Evolutionary conservation across 2,888 invertebrate species (phyloP).

Genomic region (Drosophila flavopinicola): DNA sequence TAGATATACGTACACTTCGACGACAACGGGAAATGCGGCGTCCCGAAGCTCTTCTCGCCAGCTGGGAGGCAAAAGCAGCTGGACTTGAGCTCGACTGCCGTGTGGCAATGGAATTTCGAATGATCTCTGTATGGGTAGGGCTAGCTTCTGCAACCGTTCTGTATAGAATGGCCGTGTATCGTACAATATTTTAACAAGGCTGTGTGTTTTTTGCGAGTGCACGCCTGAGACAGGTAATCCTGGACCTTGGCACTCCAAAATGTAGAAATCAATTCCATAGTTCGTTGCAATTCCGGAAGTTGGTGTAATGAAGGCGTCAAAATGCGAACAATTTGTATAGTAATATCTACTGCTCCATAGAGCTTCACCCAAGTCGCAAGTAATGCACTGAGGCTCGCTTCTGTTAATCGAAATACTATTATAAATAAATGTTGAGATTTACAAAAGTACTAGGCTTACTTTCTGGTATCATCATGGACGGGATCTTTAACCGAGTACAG

Average conservation of each 20-base stretch:
- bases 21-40: constrained; percentile 94
- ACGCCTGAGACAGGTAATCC: constrained; percentile 93
- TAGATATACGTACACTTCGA: constrained; percentile 89
- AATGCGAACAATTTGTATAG: constrained; percentile 94
- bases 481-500: constrained; percentile 94
- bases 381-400: constrained; percentile 92
- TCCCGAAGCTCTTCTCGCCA: constrained; percentile 94
- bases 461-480: constrained; percentile 87
- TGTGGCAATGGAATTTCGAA: constrained; percentile 94
- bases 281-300: constrained; percentile 83
- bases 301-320: constrained; percentile 90
- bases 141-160: constrained; percentile 89
- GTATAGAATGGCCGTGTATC: constrained; percentile 89
- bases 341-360: constrained; percentile 92
- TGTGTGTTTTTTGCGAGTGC: constrained; percentile 90
- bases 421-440: not conserved
- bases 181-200: constrained; percentile 90
- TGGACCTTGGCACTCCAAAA: constrained; percentile 96
- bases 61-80: constrained; percentile 93
- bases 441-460: constrained; percentile 81
- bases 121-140: constrained; percentile 92
- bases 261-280: constrained; percentile 86
- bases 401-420: constrained; percentile 55
- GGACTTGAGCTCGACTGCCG: constrained; percentile 94
- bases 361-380: constrained; percentile 91